Evolutionary conservation across 2,113 vertebrate species (phyloP).

Genomic region (Chitala chitala): DNA sequence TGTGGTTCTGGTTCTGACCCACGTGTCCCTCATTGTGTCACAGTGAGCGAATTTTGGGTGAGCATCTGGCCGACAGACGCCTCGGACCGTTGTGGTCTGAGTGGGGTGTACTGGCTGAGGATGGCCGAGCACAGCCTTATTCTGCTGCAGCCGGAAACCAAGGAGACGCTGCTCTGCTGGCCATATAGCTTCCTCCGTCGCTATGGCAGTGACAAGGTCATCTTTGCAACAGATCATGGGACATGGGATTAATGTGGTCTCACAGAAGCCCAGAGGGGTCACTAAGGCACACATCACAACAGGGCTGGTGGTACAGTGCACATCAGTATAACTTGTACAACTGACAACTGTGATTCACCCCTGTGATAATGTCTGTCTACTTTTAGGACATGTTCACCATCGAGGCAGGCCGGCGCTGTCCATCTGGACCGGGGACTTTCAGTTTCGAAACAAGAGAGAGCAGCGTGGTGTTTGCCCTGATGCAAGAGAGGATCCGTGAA

Average conservation of each 20-base stretch:
- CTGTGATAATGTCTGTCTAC: conserved; percentile 13
- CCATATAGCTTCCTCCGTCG: conserved; percentile 82
- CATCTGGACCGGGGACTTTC: conserved; percentile 84
- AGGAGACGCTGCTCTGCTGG: conserved; percentile 66
- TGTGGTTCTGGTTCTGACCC: neutral
- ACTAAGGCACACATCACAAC: too few species aligned
- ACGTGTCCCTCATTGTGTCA: neutral
- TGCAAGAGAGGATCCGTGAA: conserved; percentile 74
- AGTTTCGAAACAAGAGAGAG: conserved; percentile 83
- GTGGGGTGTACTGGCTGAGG: conserved; percentile 74
- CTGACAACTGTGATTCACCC: too few species aligned
- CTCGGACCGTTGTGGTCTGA: conserved; percentile 70
- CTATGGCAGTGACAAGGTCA: conserved; percentile 87
- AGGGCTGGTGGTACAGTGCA: too few species aligned
- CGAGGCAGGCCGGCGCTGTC: conserved; percentile 85
- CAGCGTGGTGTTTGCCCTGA: conserved; percentile 77
- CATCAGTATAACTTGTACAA: too few species aligned
- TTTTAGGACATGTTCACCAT: conserved; percentile 80
- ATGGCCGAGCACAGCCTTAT: conserved; percentile 66
- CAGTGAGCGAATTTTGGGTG: conserved; percentile 78
- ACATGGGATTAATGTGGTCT: too few species aligned
- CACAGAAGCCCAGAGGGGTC: too few species aligned
- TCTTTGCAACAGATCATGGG: too few species aligned
- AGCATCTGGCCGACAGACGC: conserved; percentile 73
- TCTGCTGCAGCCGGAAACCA: conserved; percentile 63